Base-by-base conservation (phyloP, 1,140 invertebrate species). In the Macrobrachium rosenbergii region DNA sequence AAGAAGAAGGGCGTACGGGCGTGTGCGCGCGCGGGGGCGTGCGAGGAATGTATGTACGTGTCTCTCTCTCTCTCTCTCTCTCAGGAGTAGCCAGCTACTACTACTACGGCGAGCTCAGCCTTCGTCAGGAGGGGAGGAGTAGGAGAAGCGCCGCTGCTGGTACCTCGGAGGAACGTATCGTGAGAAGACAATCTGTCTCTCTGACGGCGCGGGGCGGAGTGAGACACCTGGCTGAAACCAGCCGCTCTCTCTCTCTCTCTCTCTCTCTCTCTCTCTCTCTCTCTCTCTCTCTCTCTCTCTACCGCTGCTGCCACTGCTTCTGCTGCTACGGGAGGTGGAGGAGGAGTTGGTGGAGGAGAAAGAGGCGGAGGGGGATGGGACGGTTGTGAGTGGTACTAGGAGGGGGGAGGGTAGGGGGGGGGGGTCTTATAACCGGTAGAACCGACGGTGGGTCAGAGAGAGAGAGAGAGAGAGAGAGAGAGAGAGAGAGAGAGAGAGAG, bases 401-500 rank as follows among this genome's bases (percentile, higher is more conserved):
- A 28, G 5, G n/a, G 67, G 7, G 5, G n/a, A 19, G 7, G 14
- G 8, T 2, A 5, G 2, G 67, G 19, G n/a, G 19, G 67, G 6
- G 67, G n/a, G n/a, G 7, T 52, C 8, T 2, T 12, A 12, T 52
- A 52, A 52, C 52, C 52, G 52, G 52, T 52, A 52, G 52, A 52
- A 52, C 8, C 52, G 12, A 52, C 12, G 2, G 52, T 52, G n/a
- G 19, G n/a, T 23, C 21, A 69, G 67, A 69, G 67, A 69, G 69
- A 72, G 69, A 72, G 69, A 37, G 69, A 37, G 69, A 37, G 69
- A 37, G 21, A 37, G 69, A 37, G 69, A 37, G 21, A 72, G 69
- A 72, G 23, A 72, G 23, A 72, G 69, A 72, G 69, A 37, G 69
- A 37, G 69, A 37, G 69, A 37, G 21, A 37, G 69, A 37, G 69